Percentiles rank a stretch among this genome's conserved stretches.
phyloP scores from a whole-genome alignment of 1,140 invertebrate genomes.

The Agrypnia vestita region DNA sequence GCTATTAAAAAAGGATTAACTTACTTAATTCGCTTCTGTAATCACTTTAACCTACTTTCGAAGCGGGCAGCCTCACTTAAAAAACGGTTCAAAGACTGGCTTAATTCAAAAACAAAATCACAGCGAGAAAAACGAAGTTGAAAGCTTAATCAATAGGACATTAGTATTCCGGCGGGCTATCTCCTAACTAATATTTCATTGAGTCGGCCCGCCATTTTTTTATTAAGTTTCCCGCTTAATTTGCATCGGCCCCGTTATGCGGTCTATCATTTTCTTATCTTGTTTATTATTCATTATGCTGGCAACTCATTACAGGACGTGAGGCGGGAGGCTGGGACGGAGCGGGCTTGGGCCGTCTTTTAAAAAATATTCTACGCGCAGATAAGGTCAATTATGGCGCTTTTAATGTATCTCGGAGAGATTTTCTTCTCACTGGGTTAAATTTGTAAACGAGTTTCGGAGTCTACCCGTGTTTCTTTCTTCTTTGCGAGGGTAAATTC shows the following conservation, averaged over 20 bases:
- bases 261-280: conserved; percentile 60
- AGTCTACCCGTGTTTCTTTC: too few species aligned
- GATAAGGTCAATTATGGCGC: too few species aligned
- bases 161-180: conserved; percentile 38
- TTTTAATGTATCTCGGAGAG: too few species aligned
- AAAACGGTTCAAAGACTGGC: neutral
- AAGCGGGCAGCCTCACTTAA: too few species aligned
- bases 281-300: conserved; percentile 59
- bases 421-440: too few species aligned
- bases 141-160: neutral
- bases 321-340: conserved; percentile 34
- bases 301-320: conserved; percentile 55
- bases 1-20: too few species aligned
- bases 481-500: too few species aligned
- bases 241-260: conserved; percentile 28
- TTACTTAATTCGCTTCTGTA: too few species aligned
- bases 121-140: neutral
- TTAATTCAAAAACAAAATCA: conserved; percentile 22
- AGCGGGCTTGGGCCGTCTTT: too few species aligned
- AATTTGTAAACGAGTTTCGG: too few species aligned
- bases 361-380: too few species aligned
- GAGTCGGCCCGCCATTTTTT: conserved; percentile 46
- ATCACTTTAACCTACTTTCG: too few species aligned
- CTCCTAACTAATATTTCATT: conserved; percentile 53
- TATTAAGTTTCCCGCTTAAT: conserved; percentile 36